These are phyloP conservation scores for Pachyseris speciosa DNA, from an alignment of 64 coral and sea anemone species.

Conservation along the genomic window DNA sequence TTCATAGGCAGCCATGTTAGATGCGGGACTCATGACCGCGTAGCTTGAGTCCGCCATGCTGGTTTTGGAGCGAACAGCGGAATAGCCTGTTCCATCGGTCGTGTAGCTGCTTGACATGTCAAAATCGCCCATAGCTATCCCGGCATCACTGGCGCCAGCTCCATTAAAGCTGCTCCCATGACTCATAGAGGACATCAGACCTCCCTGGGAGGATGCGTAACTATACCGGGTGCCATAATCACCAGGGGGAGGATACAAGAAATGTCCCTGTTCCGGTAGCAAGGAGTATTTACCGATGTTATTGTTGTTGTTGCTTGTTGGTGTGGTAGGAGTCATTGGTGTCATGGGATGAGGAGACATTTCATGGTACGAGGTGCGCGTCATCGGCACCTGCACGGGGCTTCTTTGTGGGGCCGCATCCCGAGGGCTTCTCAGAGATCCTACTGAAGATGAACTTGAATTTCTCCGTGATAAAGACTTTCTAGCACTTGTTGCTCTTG, in stretches of 20 bases:
- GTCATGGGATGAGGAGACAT: constrained; percentile 78
- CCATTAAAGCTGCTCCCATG: constrained; percentile 30
- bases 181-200: constrained; percentile 6
- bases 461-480: constrained; percentile 56
- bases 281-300: constrained; percentile 48
- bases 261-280: constrained; percentile 81
- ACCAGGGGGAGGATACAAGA: constrained; percentile 81
- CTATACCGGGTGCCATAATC: constrained; percentile 83
- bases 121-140: constrained; percentile 48
- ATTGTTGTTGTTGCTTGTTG: constrained; percentile 79
- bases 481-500: constrained; percentile 28
- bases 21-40: constrained; percentile 5
- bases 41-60: constrained; percentile 68
- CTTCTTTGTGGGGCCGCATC: constrained; percentile 60
- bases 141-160: constrained; percentile 18
- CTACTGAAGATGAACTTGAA: constrained; percentile 62
- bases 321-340: constrained; percentile 52
- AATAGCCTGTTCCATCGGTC: constrained; percentile 15
- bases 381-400: constrained; percentile 36
- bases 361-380: constrained; percentile 71
- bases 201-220: constrained; percentile 35
- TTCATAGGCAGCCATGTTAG: constrained; percentile 71
- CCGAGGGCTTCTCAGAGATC: constrained; percentile 66
- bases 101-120: constrained; percentile 70
- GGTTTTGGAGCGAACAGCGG: constrained; percentile 62